Percentiles rank a stretch among this genome's conserved stretches.
These are phyloP conservation scores for Lasioglossum lativentre DNA, from an alignment of 2,888 invertebrate species.

Conservation along the genomic window DNA sequence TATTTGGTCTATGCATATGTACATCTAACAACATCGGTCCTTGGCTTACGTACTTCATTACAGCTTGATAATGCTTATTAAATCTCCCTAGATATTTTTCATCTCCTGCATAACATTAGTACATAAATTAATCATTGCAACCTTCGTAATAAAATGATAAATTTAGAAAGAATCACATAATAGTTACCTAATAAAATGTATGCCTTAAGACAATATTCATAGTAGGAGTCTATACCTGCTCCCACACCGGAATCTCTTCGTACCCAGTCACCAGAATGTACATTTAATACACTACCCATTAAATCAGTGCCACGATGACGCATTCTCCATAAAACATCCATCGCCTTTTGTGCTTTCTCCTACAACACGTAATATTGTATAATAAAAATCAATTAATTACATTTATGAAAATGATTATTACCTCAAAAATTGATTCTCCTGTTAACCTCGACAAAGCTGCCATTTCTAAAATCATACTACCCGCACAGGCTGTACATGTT, in stretches of 20 bases:
- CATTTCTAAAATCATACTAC: constrained; percentile 98
- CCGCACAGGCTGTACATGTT: constrained; percentile 99
- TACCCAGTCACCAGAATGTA: constrained; percentile 99
- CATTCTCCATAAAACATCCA: constrained; percentile 98
- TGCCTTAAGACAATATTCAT: constrained; percentile 98
- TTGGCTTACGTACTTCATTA: constrained; percentile 98
- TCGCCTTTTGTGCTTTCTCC: constrained; percentile 96
- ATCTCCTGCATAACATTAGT: constrained; percentile 86
- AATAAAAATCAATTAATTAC: background rate
- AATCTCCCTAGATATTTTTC: constrained; percentile 97
- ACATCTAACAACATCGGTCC: constrained; percentile 98
- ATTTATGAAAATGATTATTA: constrained; percentile 71
- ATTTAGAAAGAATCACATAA: constrained; percentile 2
- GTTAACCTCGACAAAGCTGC: constrained; percentile 97
- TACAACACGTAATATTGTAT: constrained; percentile 69
- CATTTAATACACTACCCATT: constrained; percentile 98
- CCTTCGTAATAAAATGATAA: background rate
- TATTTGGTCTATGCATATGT: constrained; percentile 97
- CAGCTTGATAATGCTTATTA: constrained; percentile 97
- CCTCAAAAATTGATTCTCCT: constrained; percentile 95
- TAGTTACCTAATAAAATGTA: constrained; percentile 93
- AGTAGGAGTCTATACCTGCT: constrained; percentile 99
- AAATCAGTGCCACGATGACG: constrained; percentile 95
- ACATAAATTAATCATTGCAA: background rate
- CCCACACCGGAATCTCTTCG: constrained; percentile 98